Percentiles rank a stretch among this genome's conserved stretches.
These are phyloP conservation scores for Euwallacea fornicatus DNA, from an alignment of 1,140 invertebrate species.

Conservation along the genomic window DNA sequence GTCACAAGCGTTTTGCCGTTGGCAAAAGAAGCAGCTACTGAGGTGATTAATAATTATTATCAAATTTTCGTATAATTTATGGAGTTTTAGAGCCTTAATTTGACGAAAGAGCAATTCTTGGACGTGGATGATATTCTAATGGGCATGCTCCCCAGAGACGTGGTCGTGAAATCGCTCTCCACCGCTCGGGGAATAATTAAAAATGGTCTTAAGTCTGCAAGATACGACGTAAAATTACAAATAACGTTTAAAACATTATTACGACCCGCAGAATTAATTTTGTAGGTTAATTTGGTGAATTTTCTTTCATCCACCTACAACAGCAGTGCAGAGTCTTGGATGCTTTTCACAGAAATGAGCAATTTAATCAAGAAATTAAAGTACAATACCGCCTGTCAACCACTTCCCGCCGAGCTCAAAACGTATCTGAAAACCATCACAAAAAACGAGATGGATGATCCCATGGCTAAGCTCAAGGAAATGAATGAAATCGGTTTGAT, in stretches of 20 bases:
- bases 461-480: conserved; percentile 40
- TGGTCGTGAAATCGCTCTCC: conserved; percentile 18
- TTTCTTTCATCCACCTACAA: conserved; percentile 14
- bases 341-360: conserved; percentile 44
- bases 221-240: conserved; percentile 7
- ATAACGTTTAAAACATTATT: too few species aligned
- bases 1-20: conserved; percentile 24
- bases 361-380: conserved; percentile 44
- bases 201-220: conserved; percentile 4
- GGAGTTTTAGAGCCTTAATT: conserved; percentile 7
- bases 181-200: conserved; percentile 19
- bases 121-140: conserved; percentile 31
- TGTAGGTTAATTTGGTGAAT: conserved; percentile 30
- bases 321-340: conserved; percentile 36
- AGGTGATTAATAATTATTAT: neutral
- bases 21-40: conserved; percentile 9
- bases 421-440: conserved; percentile 39
- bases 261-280: too few species aligned
- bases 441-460: conserved; percentile 39
- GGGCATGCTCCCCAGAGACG: conserved; percentile 18
- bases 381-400: conserved; percentile 43
- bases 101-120: conserved; percentile 26
- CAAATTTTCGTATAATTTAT: conserved; percentile 4
- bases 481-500: conserved; percentile 32
- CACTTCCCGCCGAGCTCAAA: conserved; percentile 37